Evolutionary conservation across 2,888 invertebrate genomes (phyloP).

Genomic region (Torymus aiolomorphi): DNA sequence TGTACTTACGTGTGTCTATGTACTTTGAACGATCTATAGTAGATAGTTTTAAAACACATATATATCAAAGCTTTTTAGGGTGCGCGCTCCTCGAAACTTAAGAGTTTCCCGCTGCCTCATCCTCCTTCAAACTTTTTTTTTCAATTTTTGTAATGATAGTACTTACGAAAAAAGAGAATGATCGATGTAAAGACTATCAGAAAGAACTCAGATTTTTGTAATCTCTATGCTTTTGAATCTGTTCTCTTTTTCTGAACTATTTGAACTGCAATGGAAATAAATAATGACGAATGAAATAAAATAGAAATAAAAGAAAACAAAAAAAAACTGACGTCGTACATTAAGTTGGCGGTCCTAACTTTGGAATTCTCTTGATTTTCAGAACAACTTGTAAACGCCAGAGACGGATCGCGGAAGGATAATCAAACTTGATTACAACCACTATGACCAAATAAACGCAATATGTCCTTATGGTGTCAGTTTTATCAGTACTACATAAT

Average conservation of each 20-base stretch:
- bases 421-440: constrained; percentile 64
- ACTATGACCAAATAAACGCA: constrained; percentile 60
- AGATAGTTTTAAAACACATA: constrained; percentile 49
- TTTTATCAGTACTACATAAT: constrained; percentile 56
- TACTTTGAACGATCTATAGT: constrained; percentile 54
- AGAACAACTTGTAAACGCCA: constrained; percentile 71
- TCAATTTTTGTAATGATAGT: constrained; percentile 42
- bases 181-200: constrained; percentile 34
- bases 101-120: constrained; percentile 59
- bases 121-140: constrained; percentile 51
- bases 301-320: constrained; percentile 13
- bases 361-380: constrained; percentile 67
- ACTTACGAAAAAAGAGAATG: constrained; percentile 16
- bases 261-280: constrained; percentile 20
- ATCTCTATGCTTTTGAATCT: constrained; percentile 41
- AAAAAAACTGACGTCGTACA: constrained; percentile 33
- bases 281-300: constrained; percentile 34
- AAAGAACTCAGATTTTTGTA: constrained; percentile 34
- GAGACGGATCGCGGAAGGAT: constrained; percentile 66
- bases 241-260: constrained; percentile 45
- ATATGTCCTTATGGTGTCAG: constrained; percentile 58
- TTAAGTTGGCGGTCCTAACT: constrained; percentile 59
- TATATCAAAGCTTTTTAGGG: constrained; percentile 51
- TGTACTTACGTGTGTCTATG: constrained; percentile 55
- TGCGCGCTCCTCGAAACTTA: constrained; percentile 53